phyloP scores from a whole-genome alignment of 2,888 invertebrate genomes.

The Callyntrura sp. region DNA sequence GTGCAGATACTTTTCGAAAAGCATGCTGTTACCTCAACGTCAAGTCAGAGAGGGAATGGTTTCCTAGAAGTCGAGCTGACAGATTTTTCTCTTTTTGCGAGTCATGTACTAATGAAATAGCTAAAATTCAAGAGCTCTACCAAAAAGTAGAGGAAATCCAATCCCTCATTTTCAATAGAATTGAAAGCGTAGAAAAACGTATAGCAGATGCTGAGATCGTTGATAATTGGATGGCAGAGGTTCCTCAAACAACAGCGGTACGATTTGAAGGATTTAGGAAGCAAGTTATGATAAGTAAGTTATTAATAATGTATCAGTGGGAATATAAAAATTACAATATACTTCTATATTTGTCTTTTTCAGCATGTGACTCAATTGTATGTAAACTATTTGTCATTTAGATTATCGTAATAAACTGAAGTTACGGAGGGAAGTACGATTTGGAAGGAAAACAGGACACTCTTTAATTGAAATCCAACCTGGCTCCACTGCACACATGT shows the following conservation, averaged over 20 bases:
- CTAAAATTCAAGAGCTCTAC: constrained; percentile 55
- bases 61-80: background rate
- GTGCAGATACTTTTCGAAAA: constrained; percentile 63
- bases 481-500: constrained; percentile 54
- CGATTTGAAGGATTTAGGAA: constrained; percentile 66
- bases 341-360: constrained; percentile 4
- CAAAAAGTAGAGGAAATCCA: constrained; percentile 71
- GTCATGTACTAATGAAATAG: constrained; percentile 51
- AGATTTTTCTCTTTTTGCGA: constrained; percentile 64
- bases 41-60: constrained; percentile 49
- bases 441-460: constrained; percentile 54
- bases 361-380: no score
- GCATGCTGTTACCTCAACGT: constrained; percentile 70
- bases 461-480: constrained; percentile 54
- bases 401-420: constrained; percentile 69
- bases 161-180: constrained; percentile 63
- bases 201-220: constrained; percentile 69
- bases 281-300: constrained; percentile 69
- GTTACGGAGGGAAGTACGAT: constrained; percentile 61
- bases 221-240: constrained; percentile 70
- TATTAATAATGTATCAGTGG: no score
- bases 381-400: no score
- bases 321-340: no score
- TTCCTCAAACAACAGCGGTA: constrained; percentile 26
- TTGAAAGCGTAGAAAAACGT: constrained; percentile 67